A percentile compares a stretch with the other conserved stretches of the same genome.
These are phyloP conservation scores for Porites lutea DNA, from an alignment of 64 coral and sea anemone genomes.

Conservation along the genomic window DNA sequence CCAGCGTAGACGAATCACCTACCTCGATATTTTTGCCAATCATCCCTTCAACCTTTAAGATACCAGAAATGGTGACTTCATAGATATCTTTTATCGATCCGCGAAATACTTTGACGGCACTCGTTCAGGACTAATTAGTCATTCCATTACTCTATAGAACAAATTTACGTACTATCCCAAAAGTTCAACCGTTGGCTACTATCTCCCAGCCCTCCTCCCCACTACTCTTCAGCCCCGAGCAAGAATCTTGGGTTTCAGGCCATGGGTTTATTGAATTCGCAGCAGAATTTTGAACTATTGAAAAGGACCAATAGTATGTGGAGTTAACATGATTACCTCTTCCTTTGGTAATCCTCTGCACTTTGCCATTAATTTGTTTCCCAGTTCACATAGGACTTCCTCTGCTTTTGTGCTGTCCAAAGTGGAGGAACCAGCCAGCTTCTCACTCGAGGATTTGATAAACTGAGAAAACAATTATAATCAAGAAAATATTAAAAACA, in stretches of 20 bases:
- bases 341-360: constrained; percentile 23
- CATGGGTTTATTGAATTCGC: neutral
- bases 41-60: neutral
- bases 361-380: constrained; percentile 23
- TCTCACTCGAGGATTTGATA: constrained; percentile 36
- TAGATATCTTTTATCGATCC: neutral
- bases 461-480: constrained; percentile 33
- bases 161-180: neutral
- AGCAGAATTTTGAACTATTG: neutral
- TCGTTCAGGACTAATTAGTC: neutral
- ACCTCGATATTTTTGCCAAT: constrained; percentile 5
- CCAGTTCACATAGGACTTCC: constrained; percentile 19
- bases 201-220: constrained; percentile 11
- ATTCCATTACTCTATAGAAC: constrained; percentile 11
- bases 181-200: neutral
- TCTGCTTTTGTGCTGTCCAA: constrained; percentile 17
- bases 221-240: neutral
- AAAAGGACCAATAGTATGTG: neutral
- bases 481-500: constrained; percentile 13
- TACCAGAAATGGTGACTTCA: neutral
- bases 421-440: constrained; percentile 24
- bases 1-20: neutral
- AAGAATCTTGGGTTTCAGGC: neutral
- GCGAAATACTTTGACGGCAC: neutral
- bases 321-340: constrained; percentile 34